Evolutionary conservation across 2,797 vertebrate genomes (phyloP), one percentile per base, ranked within the genome.

Genomic region (Hybognathus amarus): DNA sequence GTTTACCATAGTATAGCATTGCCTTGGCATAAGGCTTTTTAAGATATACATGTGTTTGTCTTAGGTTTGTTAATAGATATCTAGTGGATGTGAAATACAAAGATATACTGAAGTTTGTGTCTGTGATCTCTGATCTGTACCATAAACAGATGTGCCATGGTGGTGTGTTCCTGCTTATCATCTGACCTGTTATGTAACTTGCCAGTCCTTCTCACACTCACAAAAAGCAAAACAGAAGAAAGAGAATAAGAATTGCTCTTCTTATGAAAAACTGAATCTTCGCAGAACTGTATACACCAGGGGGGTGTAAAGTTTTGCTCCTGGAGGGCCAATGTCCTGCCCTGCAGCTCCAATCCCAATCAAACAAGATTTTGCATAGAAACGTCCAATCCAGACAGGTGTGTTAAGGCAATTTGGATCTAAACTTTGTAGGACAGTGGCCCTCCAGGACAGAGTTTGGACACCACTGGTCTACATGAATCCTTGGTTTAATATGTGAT

Each of bases 71-170:
- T 5, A 83, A 38, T 45, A 0, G 40, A 74, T 84, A 42, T 66
- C 7, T 66, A 36, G 42, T 50, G 76, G 18, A 75, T 86, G 77
- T 50, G 70, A 80, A 79, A 68, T 70, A 50, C 3, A 66, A 33
- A 27, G 45, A 20, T 61, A 54, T 74, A 68, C 18, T 69, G 18
- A 9, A 27, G 38, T 42, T 50, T 79, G 45, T 50, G 67, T 47
- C 50, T 63, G 38, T 50, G 66, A 56, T 47, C 50, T 63, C 30
- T 50, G 66, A 56, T 70, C 36, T 59, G 54, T 80, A 75, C 20
- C 20, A 40, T 73, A 36, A 83, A 83, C 82, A 77, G 74, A 83
- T 77, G 82, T 77, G 52, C 22, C 38, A 66, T 66, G 42, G 18
- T 40, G 17, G 54, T 7, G 9, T 70, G 79, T 50, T 63, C 56